Evolutionary conservation across 2,888 invertebrate genomes (phyloP).

Genomic region (Ceriagrion tenellum): DNA sequence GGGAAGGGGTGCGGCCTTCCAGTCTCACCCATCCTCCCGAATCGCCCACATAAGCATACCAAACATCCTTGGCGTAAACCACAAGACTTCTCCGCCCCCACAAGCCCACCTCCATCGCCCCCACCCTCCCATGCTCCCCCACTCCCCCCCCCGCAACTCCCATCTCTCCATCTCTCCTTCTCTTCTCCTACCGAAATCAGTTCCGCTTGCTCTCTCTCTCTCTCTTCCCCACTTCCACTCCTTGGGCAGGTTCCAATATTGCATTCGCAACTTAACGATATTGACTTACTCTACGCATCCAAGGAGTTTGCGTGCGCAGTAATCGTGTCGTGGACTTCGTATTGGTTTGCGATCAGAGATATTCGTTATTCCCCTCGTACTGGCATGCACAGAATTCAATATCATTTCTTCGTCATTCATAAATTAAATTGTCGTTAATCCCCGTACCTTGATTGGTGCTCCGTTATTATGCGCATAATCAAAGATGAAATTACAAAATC

Average conservation of each 20-base stretch:
- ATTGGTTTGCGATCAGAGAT: no score
- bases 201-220: background rate
- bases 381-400: no score
- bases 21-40: background rate
- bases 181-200: background rate
- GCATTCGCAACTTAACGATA: no score
- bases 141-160: background rate
- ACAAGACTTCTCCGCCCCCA: background rate
- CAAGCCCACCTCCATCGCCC: background rate
- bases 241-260: background rate
- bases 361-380: no score
- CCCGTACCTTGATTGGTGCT: no score
- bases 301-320: no score
- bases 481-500: no score
- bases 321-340: no score
- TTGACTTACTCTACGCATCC: no score
- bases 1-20: background rate
- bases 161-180: background rate
- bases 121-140: background rate
- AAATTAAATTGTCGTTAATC: no score
- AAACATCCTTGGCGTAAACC: constrained; percentile 23
- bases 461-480: no score
- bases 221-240: background rate
- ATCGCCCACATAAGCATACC: constrained; percentile 53
- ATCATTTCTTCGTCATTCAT: no score